Evolutionary conservation across 1,140 invertebrate genomes (phyloP), one percentile per base, ranked within the genome.

Genomic region (Drosophila hydei): DNA sequence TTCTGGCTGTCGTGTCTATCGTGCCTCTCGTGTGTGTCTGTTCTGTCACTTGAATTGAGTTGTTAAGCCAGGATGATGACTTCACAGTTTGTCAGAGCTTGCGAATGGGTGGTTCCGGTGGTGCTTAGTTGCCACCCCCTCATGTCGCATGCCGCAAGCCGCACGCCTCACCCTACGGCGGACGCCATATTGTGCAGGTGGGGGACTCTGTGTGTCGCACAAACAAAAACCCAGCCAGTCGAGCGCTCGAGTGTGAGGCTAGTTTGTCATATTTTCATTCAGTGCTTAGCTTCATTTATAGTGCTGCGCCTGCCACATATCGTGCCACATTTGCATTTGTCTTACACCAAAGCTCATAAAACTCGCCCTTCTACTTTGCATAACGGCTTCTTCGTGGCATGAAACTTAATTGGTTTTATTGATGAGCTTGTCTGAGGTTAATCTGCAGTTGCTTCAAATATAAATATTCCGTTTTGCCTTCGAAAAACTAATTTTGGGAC

Each of bases 51-150:
- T 79, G 79, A 89, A 89, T 56, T 84, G 85, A 89, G 77, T 89
- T 89, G 85, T 83, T 89, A 85, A 89, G 85, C 79, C 70, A 78
- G 79, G 79, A 84, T 90, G 88, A 90, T 90, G 88, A 90, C 88
- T 90, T 90, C 72, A 90, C 88, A 84, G 77, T 84, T 89, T 87
- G 81, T 77, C 81, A 93, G 93, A 63, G 74, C 67, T 61, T 65
- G 59, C 52, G 58, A 77, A 60, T 54, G 64, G 64, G 47, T 70
- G 58, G 59, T 58, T 60, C 45, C 8, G 63, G 50, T 65, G 59
- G 52, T 56, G 56, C 25, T 38, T 48, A 40, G 33, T 27, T 70
- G 45, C 74, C 64, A 64, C 40, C 36, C 21, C n/a, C 30, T 18
- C n/a, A n/a, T n/a, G n/a, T n/a, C n/a, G n/a, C n/a, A n/a, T n/a